Conservation (phyloP, 2,113 vertebrate genomes). For the Myodes glareolus region DNA sequence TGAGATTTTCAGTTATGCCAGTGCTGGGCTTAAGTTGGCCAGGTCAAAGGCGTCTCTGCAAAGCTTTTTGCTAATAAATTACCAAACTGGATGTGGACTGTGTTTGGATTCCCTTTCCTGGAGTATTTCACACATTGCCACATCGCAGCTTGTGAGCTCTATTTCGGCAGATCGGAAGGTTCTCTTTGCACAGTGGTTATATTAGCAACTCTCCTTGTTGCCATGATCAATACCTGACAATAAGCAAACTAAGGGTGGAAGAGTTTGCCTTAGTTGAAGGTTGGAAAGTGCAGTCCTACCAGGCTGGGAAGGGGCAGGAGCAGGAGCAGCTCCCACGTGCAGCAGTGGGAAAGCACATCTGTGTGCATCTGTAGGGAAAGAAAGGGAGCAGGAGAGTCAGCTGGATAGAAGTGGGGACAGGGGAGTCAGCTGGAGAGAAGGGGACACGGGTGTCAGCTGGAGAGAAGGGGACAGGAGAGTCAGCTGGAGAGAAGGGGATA, state of each 20-base stretch:
- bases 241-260: background rate
- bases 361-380: background rate
- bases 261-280: background rate
- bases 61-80: constrained; percentile 7
- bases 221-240: background rate
- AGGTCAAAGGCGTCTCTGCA: constrained; percentile 27
- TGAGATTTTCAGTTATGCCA: constrained; percentile 63
- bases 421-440: too few species aligned
- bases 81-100: background rate
- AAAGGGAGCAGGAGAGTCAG: too few species aligned
- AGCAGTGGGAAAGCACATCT: too few species aligned
- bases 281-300: background rate
- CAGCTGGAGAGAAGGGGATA: too few species aligned
- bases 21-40: constrained; percentile 49
- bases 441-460: too few species aligned
- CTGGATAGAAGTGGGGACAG: too few species aligned
- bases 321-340: background rate
- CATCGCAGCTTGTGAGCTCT: background rate
- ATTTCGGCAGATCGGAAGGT: background rate
- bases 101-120: background rate
- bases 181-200: background rate
- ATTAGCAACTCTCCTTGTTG: background rate
- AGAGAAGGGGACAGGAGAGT: too few species aligned
- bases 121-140: background rate
- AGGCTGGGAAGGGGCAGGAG: background rate